Conservation (phyloP, 2,113 vertebrate genomes). For the Miniopterus natalensis region DNA sequence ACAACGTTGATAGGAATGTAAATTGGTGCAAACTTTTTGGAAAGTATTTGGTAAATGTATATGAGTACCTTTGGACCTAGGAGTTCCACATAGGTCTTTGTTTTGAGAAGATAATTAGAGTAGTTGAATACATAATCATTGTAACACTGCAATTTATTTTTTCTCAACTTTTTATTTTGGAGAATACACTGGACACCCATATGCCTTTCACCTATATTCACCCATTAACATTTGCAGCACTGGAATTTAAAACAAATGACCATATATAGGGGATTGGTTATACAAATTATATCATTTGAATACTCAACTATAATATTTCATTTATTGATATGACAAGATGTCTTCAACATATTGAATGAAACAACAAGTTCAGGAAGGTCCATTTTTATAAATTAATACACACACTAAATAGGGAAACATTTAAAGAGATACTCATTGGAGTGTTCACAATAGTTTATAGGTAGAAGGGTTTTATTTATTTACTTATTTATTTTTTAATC, state of each 20-base stretch:
- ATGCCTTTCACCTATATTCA: neutral
- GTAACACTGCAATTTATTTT: neutral
- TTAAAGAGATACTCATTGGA: neutral
- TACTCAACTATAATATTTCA: neutral
- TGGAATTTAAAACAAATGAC: conserved; percentile 33
- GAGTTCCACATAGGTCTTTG: neutral
- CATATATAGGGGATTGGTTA: neutral
- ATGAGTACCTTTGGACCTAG: conserved; percentile 12
- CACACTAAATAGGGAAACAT: neutral
- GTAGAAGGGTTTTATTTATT: neutral
- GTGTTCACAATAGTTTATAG: neutral
- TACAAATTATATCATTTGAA: conserved; percentile 41
- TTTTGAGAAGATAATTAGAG: conserved; percentile 24
- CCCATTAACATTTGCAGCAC: neutral
- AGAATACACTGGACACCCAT: neutral
- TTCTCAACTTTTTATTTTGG: conserved; percentile 47
- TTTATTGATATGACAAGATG: neutral
- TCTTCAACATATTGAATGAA: neutral
- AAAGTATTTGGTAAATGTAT: conserved; percentile 11
- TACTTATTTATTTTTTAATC: too few relatives aligned
- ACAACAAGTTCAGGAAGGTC: neutral
- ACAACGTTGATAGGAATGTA: neutral
- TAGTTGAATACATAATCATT: conserved; percentile 34
- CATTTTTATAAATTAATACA: neutral
- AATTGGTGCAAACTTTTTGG: conserved; percentile 8